Base-by-base conservation (phyloP, 2,888 invertebrate species). In the Aleiodes testaceus region DNA sequence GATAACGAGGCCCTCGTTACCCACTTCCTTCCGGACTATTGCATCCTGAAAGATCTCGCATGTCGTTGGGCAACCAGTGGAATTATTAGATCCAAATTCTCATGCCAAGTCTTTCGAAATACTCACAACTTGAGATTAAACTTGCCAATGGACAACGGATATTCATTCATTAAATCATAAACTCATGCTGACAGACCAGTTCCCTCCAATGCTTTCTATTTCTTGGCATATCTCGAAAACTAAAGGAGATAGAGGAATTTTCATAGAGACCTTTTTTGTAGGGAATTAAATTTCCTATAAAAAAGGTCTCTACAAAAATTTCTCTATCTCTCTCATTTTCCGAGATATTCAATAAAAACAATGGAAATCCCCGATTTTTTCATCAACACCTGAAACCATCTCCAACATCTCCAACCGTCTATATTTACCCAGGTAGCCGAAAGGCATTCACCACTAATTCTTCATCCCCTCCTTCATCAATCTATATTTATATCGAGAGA, bases 401-500 rank as follows among this genome's bases (percentile, higher is more conserved):
- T 42, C 45, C 44, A 45, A 16, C n/a, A 64, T 45, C 47, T 47
- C 26, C 9, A 26, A 44, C 14, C 64, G 22, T 66, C 66, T 66
- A 66, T 53, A 66, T 66, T 53, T 66, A 66, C 66, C 14, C 44
- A 59, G 49, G 50, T 66, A 59, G 22, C 66, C 65, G 59, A 59
- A 30, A 53, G 59, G 36, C 26, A 67, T 47, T 47, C 44, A 45
- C 30, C 36, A 55, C 45, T 65, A 26, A 45, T 49, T 22, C 52
- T 45, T 12, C 14, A 26, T 55, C 30, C 36, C 26, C 16, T 14
- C n/a, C 7, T 12, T 26, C 12, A 5, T 30, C 16, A 6, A 36
- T 65, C 59, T 59, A 59, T 70, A 70, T 70, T 70, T 70, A 70
- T 59, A 70, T 49, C 53, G 3, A 55, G 16, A 59, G 14, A 59